Percentiles rank a stretch among this genome's conserved stretches.
Conservation (phyloP, 2,797 vertebrate species). For the Danio choprae region DNA sequence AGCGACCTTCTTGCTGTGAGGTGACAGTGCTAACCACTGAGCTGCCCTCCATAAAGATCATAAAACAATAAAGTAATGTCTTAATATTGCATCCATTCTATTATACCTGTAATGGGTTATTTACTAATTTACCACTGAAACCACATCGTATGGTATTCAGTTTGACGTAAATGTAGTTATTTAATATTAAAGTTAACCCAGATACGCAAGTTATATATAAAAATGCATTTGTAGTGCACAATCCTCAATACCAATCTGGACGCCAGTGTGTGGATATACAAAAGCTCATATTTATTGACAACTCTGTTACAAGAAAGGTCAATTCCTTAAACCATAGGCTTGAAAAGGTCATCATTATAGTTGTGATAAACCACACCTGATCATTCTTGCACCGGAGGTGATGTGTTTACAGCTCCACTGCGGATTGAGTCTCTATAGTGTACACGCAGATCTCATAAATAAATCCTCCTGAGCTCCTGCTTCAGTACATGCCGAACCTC, state of each 20-base stretch:
- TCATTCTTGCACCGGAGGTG: background rate
- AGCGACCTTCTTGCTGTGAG: too few species aligned
- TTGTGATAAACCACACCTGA: background rate
- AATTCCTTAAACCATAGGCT: background rate
- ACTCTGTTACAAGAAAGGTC: background rate
- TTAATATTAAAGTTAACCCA: too few species aligned
- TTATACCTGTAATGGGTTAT: too few species aligned
- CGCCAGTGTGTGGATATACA: background rate
- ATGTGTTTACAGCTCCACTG: background rate
- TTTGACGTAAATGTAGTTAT: too few species aligned
- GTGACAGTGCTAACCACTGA: too few species aligned
- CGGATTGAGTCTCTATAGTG: background rate
- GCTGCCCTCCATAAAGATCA: too few species aligned
- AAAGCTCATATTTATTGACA: background rate
- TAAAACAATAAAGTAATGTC: too few species aligned
- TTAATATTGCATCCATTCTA: too few species aligned
- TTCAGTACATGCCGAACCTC: slow-evolving; percentile 67
- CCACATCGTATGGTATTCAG: too few species aligned
- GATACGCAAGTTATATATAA: too few species aligned
- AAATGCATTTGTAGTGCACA: too few species aligned
- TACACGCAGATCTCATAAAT: background rate
- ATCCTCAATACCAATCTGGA: background rate
- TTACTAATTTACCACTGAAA: too few species aligned
- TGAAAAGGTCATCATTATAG: background rate
- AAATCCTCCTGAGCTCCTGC: background rate